Evolutionary conservation across 2,797 vertebrate genomes (phyloP).

Genomic region (Mus spretus): DNA sequence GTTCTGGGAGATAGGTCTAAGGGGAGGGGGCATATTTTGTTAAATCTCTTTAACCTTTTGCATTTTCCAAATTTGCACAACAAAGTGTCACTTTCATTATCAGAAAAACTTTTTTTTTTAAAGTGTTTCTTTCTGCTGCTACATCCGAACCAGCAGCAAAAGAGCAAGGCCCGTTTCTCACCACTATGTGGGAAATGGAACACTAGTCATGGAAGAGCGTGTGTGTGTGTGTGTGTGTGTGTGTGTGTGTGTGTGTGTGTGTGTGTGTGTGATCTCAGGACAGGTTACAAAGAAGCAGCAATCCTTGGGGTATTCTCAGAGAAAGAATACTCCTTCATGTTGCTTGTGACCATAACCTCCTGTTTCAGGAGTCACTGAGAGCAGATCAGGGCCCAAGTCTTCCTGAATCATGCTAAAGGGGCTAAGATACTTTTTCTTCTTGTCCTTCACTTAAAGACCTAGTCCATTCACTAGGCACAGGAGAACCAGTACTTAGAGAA

Average conservation of each 20-base stretch:
- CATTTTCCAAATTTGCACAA: constrained; percentile 39
- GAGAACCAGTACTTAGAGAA: constrained; percentile 9
- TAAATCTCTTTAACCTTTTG: constrained; percentile 15
- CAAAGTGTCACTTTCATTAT: constrained; percentile 36
- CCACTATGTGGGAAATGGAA: neutral
- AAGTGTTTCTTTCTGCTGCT: constrained; percentile 52
- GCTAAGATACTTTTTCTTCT: neutral
- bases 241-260: too few species aligned
- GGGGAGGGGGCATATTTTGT: neutral
- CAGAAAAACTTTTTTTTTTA: constrained; percentile 55
- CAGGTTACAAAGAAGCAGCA: neutral
- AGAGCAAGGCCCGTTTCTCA: neutral
- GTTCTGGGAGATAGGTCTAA: neutral
- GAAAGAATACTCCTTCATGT: neutral
- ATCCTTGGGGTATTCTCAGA: neutral
- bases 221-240: too few species aligned
- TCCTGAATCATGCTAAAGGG: neutral
- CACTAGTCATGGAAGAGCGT: neutral
- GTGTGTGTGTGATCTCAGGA: too few species aligned
- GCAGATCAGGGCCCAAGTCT: neutral
- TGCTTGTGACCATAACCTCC: neutral
- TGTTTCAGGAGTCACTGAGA: neutral
- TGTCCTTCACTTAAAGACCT: neutral
- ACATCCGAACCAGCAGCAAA: neutral
- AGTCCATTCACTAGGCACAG: neutral